Conservation (phyloP, 2,888 invertebrate species). For the Glaucopsyche alexis region DNA sequence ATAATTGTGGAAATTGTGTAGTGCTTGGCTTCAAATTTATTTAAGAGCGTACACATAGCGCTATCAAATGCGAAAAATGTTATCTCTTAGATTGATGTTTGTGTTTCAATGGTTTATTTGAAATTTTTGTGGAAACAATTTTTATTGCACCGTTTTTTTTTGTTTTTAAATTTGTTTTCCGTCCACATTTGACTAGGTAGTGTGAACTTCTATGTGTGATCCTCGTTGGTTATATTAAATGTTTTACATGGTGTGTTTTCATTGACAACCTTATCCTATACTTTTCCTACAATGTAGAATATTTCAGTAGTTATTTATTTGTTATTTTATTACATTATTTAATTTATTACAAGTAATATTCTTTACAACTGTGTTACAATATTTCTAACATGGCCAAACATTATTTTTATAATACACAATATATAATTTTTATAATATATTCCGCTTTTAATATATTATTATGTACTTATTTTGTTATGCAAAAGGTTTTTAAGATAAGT, state of each 20-base stretch:
- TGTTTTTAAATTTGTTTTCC: neutral
- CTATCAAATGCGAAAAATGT: neutral
- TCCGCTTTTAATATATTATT: too few species aligned
- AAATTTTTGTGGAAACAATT: neutral
- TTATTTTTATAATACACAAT: neutral
- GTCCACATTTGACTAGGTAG: constrained; percentile 10
- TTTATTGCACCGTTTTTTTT: neutral
- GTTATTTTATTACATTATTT: neutral
- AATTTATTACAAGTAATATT: neutral
- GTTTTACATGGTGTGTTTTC: constrained; percentile 12
- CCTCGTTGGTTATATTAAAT: constrained; percentile 4
- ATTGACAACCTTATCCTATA: neutral
- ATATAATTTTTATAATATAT: too few species aligned
- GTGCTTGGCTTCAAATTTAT: neutral
- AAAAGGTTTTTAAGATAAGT: too few species aligned
- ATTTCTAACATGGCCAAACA: neutral
- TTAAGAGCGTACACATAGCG: neutral
- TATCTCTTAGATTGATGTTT: neutral
- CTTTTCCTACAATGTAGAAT: neutral
- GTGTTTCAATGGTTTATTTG: neutral
- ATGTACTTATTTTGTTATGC: too few species aligned
- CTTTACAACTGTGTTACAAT: neutral
- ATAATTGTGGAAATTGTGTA: neutral
- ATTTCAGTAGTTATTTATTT: neutral
- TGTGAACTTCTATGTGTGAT: neutral